phyloP scores from a whole-genome alignment of 2,797 vertebrate species.

The Iguana delicatissima region DNA sequence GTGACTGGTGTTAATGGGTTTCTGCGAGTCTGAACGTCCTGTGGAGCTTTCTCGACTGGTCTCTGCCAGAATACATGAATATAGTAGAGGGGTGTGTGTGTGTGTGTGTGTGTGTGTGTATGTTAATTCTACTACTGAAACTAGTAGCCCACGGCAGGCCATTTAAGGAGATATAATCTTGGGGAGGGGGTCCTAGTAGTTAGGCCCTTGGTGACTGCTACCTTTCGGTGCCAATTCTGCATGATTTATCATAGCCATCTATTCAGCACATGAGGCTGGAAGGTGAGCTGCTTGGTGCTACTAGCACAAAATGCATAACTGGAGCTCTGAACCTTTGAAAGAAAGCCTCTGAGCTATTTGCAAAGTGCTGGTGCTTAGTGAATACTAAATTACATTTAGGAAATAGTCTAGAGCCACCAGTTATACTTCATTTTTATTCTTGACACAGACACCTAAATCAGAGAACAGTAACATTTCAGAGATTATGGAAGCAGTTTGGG shows the following conservation, averaged over 20 bases:
- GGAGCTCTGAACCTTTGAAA: slow-evolving; percentile 83
- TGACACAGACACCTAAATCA: slow-evolving; percentile 88
- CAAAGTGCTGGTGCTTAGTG: slow-evolving; percentile 83
- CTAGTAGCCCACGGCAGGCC: slow-evolving; percentile 70
- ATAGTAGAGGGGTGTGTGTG: not conserved
- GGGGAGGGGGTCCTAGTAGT: slow-evolving; percentile 55
- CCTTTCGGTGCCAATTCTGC: slow-evolving; percentile 76
- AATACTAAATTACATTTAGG: slow-evolving; percentile 86
- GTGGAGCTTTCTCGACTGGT: slow-evolving; percentile 52
- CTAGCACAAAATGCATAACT: slow-evolving; percentile 74
- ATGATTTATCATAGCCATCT: slow-evolving; percentile 75
- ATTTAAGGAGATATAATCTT: slow-evolving; percentile 75
- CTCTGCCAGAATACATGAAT: slow-evolving; percentile 52
- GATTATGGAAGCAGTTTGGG: slow-evolving; percentile 86
- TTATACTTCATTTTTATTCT: slow-evolving; percentile 87
- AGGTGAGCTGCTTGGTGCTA: slow-evolving; percentile 74
- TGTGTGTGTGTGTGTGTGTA: not conserved
- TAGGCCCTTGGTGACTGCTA: slow-evolving; percentile 72
- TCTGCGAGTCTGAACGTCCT: slow-evolving; percentile 65
- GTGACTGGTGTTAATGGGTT: slow-evolving; percentile 82
- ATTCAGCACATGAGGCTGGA: slow-evolving; percentile 70
- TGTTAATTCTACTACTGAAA: slow-evolving; percentile 70
- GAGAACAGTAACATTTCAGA: slow-evolving; percentile 86
- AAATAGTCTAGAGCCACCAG: slow-evolving; percentile 82
- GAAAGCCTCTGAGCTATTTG: slow-evolving; percentile 85